Evolutionary conservation across 2,888 invertebrate genomes (phyloP).

Genomic region (Zhengitettix transpicula): DNA sequence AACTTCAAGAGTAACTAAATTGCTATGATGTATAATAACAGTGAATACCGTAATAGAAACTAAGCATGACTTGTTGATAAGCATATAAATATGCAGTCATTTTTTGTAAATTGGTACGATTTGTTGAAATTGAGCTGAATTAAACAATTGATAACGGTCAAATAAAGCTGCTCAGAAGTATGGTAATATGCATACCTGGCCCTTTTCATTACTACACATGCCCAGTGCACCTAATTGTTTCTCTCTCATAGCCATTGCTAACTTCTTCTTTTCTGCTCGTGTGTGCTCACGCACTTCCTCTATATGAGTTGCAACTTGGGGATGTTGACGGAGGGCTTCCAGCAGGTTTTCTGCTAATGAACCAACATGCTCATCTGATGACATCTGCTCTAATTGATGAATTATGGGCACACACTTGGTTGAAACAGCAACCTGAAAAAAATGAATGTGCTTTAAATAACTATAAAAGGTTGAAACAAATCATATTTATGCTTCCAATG

Average conservation of each 20-base stretch:
- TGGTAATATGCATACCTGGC: slow-evolving; percentile 45
- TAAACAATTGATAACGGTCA: too few relatives aligned
- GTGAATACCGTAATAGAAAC: too few relatives aligned
- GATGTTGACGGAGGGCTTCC: slow-evolving; percentile 64
- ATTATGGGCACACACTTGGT: slow-evolving; percentile 86
- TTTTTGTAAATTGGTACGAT: too few relatives aligned
- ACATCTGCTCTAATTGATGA: slow-evolving; percentile 91
- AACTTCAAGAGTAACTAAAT: too few relatives aligned
- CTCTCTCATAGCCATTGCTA: slow-evolving; percentile 96
- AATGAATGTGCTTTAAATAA: slow-evolving; percentile 9
- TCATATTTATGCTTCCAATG: neutral
- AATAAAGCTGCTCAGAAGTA: too few relatives aligned
- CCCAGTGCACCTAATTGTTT: slow-evolving; percentile 85
- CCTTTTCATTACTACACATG: slow-evolving; percentile 92
- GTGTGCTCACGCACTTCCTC: slow-evolving; percentile 90
- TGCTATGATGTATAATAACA: too few relatives aligned
- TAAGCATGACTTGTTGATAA: too few relatives aligned
- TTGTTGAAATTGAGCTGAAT: too few relatives aligned
- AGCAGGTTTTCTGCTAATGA: slow-evolving; percentile 92
- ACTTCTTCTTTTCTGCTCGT: slow-evolving; percentile 85
- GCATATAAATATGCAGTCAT: too few relatives aligned
- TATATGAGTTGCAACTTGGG: slow-evolving; percentile 65
- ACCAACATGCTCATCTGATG: slow-evolving; percentile 92
- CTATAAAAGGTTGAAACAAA: neutral
- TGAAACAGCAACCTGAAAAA: slow-evolving; percentile 54